These are phyloP conservation scores for Pocota personata DNA, from an alignment of 2,888 invertebrate genomes.

Conservation along the genomic window DNA sequence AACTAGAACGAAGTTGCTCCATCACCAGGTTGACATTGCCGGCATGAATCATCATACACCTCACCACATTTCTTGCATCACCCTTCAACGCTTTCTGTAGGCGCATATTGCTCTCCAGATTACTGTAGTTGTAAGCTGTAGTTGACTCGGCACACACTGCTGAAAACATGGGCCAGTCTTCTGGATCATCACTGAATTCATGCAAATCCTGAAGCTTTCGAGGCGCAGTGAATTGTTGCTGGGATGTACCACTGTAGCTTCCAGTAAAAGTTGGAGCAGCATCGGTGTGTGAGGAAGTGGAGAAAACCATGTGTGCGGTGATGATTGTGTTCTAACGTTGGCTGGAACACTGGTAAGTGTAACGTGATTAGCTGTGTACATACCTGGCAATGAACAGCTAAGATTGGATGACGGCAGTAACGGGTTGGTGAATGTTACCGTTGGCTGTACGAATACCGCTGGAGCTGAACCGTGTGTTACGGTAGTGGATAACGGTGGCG, in stretches of 20 bases:
- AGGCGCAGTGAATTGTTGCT: not conserved
- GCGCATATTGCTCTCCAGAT: constrained; percentile 64
- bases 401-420: not conserved
- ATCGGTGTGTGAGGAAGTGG: constrained; percentile 1
- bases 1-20: not conserved
- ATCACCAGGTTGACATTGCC: not conserved
- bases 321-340: not conserved
- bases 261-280: constrained; percentile 5
- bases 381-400: too few relatives aligned
- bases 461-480: not conserved
- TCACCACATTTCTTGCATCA: constrained; percentile 11
- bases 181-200: constrained; percentile 54
- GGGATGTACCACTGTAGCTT: constrained; percentile 5
- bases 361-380: too few relatives aligned
- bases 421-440: constrained; percentile 6
- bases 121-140: constrained; percentile 44
- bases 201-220: constrained; percentile 57
- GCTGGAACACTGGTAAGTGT: too few relatives aligned
- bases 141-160: constrained; percentile 64
- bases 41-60: constrained; percentile 3
- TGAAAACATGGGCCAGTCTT: constrained; percentile 69
- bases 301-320: not conserved
- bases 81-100: too few relatives aligned
- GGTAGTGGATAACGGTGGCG: not conserved
- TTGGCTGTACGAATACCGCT: not conserved